These are phyloP conservation scores for Diglossa cyanea DNA, from an alignment of 2,797 vertebrate species.

Conservation along the genomic window DNA sequence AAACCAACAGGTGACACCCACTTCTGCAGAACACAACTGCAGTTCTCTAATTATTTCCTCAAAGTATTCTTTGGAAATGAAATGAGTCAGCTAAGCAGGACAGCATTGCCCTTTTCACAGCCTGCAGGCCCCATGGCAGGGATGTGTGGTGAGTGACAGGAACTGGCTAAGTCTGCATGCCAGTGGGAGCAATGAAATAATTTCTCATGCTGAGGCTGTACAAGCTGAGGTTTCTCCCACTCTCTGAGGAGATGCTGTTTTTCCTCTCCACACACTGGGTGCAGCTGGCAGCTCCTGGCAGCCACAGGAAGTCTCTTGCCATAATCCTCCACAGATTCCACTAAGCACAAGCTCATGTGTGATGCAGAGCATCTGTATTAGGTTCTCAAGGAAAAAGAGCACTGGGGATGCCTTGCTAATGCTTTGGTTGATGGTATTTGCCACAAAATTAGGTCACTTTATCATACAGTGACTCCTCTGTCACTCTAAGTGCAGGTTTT, in stretches of 20 bases:
- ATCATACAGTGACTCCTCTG: not conserved
- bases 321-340: not conserved
- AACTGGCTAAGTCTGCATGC: not conserved
- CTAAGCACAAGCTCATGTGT: not conserved
- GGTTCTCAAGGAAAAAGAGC: not conserved
- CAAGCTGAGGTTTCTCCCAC: not conserved
- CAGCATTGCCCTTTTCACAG: not conserved
- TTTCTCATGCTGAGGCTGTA: not conserved
- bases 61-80: constrained; percentile 36
- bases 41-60: constrained; percentile 23
- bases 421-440: not conserved
- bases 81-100: constrained; percentile 34
- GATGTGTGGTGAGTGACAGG: not conserved
- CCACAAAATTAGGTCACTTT: not conserved
- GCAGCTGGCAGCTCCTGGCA: not conserved
- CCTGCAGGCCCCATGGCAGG: not conserved
- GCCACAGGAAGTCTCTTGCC: not conserved
- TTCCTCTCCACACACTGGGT: not conserved
- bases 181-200: not conserved
- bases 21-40: constrained; percentile 22
- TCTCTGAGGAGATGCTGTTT: not conserved
- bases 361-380: not conserved
- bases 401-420: not conserved
- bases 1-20: not conserved
- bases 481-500: not conserved